Base-by-base conservation (phyloP, 2,888 invertebrate species). In the Dasysyrphus albostriatus region DNA sequence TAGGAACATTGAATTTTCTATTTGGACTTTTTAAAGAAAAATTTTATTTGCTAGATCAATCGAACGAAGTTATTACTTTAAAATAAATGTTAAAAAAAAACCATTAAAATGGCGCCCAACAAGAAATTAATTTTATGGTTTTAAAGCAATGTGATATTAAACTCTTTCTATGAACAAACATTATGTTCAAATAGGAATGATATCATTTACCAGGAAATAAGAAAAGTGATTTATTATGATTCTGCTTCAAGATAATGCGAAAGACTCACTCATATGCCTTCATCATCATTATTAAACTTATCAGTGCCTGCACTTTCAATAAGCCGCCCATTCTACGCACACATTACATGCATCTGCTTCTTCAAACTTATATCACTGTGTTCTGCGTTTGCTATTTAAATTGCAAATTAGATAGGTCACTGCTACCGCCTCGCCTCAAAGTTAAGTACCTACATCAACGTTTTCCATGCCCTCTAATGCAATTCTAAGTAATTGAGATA, bases 341-440 rank as follows among this genome's bases (percentile, higher is more conserved):
- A 29, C n/a, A 8, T 7, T 9, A 14, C 19, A 51, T 19, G 37
- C 59, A 39, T 19, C 59, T 19, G 56, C 59, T 59, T 6, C 37
- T 37, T 19, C 0, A 59, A 14, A 69, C 37, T 14, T 58, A 5
- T 69, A 42, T n/a, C 32, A 59, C 10, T 14, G 49, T 29, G 14
- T 39, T 2, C 24, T 1, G 10, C 14, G 63, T 59, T n/a, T 54
- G 32, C 59, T 61, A 49, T 58, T 29, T 3, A 37, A 42, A 47
- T 24, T 47, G 8, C 34, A 2, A 44, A 76, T 12, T 59, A 34
- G 56, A 16, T 80, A 47, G 80, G 80, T 80, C 80, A 74, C 51
- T 59, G 74, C 42, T 59, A 59, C 44, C 16, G 24, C 5, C 14
- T 6, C n/a, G n/a, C n/a, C n/a, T n/a, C n/a, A n/a, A n/a, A n/a